Base-by-base conservation (phyloP, 2,888 invertebrate species). In the Pteria penguin region DNA sequence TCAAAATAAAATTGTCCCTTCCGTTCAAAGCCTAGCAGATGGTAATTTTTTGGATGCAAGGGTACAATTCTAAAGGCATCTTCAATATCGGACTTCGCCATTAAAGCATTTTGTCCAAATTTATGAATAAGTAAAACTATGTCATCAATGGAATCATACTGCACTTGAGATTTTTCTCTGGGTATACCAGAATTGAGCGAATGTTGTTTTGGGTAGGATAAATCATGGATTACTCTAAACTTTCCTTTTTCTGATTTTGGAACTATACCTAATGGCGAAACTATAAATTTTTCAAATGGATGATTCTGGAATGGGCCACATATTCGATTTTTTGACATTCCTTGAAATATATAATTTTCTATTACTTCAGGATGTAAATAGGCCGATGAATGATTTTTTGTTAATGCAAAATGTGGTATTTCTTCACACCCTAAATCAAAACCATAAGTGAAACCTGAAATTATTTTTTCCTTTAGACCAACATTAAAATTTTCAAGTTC, bases 21-120 rank as follows among this genome's bases (percentile, higher is more conserved):
- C 54, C 74, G 74, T 1, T 31, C 24, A 58, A 82, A 82, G 4
- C 79, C 79, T n/a, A 77, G 61, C 31, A 75, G 55, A 55, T 75
- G 77, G 45, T 80, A 76, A 33, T 80, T 79, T 2, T 31, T 0
- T 33, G 78, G 79, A 11, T 57, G 33, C 5, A 82, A 73, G 8
- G 80, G 82, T 32, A 80, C 69, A 22, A 73, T 79, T 3, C 79
- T 65, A 54, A 80, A 82, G 2, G 66, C 76, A 55, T 80, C 76
- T 65, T 76, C 70, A 14, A 82, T 76, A 57, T 82, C 82, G 0
- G 75, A 60, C 66, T 80, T 82, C n/a, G 80, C 75, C 29, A 80
- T 68, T 22, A 70, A 33, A 22, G 58, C 62, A 5, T 55, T 22
- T 55, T 3, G 3, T 0, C 82, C 79, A 70, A 57, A 69, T 22